Conservation (phyloP, 2,888 invertebrate species). For the Halocaridina rubra region DNA sequence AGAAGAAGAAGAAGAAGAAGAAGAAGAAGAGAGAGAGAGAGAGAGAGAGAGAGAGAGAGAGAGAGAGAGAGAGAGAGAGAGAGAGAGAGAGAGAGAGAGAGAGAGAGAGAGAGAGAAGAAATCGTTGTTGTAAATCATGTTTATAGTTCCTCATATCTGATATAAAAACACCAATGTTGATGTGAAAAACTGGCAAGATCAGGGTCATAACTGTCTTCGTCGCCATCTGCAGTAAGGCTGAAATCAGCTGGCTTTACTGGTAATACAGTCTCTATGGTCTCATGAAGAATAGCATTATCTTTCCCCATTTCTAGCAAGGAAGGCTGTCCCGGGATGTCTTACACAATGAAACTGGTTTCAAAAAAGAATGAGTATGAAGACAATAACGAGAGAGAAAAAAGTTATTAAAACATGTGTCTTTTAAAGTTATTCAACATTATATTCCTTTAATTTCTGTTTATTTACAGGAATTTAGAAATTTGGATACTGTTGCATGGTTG, state of each 20-base stretch:
- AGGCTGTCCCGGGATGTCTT: too few species aligned
- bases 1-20: neutral
- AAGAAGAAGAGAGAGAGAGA: neutral
- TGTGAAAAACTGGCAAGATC: neutral
- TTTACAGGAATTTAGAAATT: neutral
- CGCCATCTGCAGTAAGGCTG: neutral
- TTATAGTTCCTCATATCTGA: neutral
- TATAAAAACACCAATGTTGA: neutral
- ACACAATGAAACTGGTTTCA: too few species aligned
- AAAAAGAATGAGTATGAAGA: too few species aligned
- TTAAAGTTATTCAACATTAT: too few species aligned
- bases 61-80: neutral
- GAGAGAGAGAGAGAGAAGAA: neutral
- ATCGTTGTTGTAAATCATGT: neutral
- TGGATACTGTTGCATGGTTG: neutral
- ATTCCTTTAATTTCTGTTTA: neutral
- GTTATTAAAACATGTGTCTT: too few species aligned
- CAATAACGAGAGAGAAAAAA: too few species aligned
- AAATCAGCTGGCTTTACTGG: too few species aligned
- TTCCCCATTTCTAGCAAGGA: too few species aligned
- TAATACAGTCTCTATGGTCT: too few species aligned
- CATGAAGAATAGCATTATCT: too few species aligned
- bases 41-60: neutral
- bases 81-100: constrained; percentile 8
- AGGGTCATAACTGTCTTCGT: neutral